Evolutionary conservation across 2,888 invertebrate genomes (phyloP).

Genomic region (Drosophila colorata): DNA sequence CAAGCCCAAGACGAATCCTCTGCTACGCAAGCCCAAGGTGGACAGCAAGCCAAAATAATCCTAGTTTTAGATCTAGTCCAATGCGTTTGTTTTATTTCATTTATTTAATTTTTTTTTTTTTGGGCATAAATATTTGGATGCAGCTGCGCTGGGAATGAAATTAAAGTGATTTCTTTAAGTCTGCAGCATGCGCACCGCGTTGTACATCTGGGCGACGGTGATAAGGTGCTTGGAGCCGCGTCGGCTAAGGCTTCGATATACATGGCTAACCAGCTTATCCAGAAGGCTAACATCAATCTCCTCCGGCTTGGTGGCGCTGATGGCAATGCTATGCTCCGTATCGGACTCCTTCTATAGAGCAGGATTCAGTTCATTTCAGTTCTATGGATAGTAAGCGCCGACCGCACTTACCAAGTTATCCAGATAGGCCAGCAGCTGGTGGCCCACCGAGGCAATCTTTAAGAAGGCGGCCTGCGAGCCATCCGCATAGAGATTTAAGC

Average conservation of each 20-base stretch:
- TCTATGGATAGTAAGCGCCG: no score
- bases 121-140: conserved; percentile 23
- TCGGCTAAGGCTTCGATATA: conserved; percentile 84
- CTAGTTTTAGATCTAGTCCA: conserved; percentile 5
- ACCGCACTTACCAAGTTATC: conserved; percentile 87
- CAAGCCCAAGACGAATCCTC: not conserved
- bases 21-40: conserved; percentile 1
- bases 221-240: conserved; percentile 84
- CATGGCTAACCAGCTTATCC: conserved; percentile 84
- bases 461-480: conserved; percentile 87
- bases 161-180: conserved; percentile 52
- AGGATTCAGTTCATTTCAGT: no score
- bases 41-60: conserved; percentile 7
- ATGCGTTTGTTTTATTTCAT: conserved; percentile 6
- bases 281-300: conserved; percentile 82
- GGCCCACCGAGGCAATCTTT: conserved; percentile 91
- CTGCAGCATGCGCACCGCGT: conserved; percentile 85
- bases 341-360: conserved; percentile 62
- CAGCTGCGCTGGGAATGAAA: conserved; percentile 22
- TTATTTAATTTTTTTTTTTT: conserved; percentile 11
- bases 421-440: conserved; percentile 91
- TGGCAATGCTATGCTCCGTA: conserved; percentile 64
- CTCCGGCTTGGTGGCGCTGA: conserved; percentile 78
- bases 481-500: conserved; percentile 89
- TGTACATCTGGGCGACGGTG: conserved; percentile 86